A percentile compares a stretch with the other conserved stretches of the same genome.
phyloP scores from a whole-genome alignment of 2,888 invertebrate species.

The Tenodera sinensis region DNA sequence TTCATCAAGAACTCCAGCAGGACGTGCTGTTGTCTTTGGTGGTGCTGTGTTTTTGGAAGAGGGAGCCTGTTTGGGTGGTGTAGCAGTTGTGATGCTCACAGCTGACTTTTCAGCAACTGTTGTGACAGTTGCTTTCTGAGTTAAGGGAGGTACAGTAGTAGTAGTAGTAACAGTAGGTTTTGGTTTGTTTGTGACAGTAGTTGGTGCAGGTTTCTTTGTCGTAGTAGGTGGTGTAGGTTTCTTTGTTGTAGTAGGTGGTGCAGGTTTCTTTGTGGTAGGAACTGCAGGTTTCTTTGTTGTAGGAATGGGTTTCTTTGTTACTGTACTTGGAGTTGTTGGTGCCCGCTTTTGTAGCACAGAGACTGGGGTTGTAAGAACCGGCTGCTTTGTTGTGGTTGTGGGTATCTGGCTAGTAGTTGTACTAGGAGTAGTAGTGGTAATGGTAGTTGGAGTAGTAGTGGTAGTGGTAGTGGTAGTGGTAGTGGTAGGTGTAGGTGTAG shows the following conservation, averaged over 20 bases:
- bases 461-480: slow-evolving; percentile 27
- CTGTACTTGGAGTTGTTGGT: slow-evolving; percentile 30
- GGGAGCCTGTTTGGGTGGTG: neutral
- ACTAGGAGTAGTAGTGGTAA: slow-evolving; percentile 28
- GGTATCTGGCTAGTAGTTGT: slow-evolving; percentile 20
- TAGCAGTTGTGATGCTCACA: neutral
- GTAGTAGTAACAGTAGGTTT: neutral
- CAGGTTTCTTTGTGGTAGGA: slow-evolving; percentile 18
- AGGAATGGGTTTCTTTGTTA: slow-evolving; percentile 35
- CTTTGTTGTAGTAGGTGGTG: slow-evolving; percentile 24
- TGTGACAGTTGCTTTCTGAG: neutral
- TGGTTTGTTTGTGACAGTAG: neutral
- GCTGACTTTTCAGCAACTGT: neutral
- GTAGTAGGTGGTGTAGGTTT: slow-evolving; percentile 23
- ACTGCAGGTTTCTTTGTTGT: slow-evolving; percentile 22
- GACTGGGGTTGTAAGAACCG: slow-evolving; percentile 19
- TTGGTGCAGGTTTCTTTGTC: neutral
- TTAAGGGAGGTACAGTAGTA: neutral
- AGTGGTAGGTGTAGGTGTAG: slow-evolving; percentile 26
- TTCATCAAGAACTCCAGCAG: slow-evolving; percentile 1
- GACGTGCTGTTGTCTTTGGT: neutral
- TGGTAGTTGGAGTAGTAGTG: slow-evolving; percentile 30
- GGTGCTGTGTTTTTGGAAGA: neutral
- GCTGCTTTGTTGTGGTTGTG: slow-evolving; percentile 18
- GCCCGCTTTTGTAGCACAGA: slow-evolving; percentile 28